A percentile compares a stretch with the other conserved stretches of the same genome.
Evolutionary conservation across 2,113 vertebrate genomes (phyloP).

Genomic region (Poeciliopsis retropinna): DNA sequence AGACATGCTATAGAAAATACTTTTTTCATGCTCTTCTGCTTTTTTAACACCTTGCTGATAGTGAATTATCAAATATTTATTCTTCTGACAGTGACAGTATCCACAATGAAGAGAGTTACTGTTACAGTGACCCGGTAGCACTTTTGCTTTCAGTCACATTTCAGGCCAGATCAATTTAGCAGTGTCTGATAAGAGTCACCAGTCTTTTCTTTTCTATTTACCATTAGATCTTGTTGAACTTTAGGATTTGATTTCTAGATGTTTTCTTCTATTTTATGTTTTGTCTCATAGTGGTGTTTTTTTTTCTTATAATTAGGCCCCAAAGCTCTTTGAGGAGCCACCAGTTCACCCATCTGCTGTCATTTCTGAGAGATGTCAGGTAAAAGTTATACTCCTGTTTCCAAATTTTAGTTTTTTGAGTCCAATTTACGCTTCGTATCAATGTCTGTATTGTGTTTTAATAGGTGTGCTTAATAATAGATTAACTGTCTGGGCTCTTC

Average conservation of each 20-base stretch:
- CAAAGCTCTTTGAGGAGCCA: slow-evolving; percentile 91
- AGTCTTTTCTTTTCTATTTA: background rate
- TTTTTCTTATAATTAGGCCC: slow-evolving; percentile 78
- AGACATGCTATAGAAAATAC: background rate
- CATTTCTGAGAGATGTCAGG: slow-evolving; percentile 87
- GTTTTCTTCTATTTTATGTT: background rate
- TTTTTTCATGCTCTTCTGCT: background rate
- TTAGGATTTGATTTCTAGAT: background rate
- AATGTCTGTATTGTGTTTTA: background rate
- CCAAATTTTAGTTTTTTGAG: background rate
- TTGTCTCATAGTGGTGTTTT: background rate
- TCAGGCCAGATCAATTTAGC: background rate
- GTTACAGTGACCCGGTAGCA: background rate
- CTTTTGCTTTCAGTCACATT: background rate
- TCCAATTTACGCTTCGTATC: background rate
- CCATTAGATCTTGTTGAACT: background rate
- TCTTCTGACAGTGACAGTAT: background rate
- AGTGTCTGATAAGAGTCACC: background rate
- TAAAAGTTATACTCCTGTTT: slow-evolving; percentile 62
- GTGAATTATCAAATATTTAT: background rate
- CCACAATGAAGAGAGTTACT: background rate
- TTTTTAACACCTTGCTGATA: background rate
- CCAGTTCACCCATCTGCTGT: slow-evolving; percentile 86
- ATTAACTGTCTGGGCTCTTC: slow-evolving; percentile 1
- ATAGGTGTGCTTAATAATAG: background rate